Base-by-base conservation (phyloP, 2,113 vertebrate species). In the Colossoma macropomum region DNA sequence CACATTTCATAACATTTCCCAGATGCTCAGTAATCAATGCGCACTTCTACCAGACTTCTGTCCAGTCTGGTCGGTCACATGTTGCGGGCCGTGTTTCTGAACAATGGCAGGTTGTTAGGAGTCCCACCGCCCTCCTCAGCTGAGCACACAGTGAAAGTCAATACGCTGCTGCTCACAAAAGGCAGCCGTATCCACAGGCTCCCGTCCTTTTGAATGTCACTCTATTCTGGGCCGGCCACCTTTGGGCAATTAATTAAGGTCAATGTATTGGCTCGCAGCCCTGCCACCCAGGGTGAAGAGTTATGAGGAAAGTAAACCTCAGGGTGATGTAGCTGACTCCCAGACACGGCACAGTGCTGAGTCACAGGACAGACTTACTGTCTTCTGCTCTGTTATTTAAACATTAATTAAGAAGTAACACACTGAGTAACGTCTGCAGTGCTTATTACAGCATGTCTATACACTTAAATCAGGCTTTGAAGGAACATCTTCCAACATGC, bases 171-270 rank as follows among this genome's bases (percentile, higher is more conserved):
- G 25, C 65, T 73, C 86, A 78, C 78, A 66, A 71, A 77, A 77
- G 74, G 81, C 48, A 74, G 66, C 82, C 75, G 38, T 34, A 27
- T 82, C 77, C 63, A 83, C 69, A 83, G 75, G 71, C 80, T 77
- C n/a, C 77, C 81, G 73, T 79, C 77, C 63, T 82, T 85, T 66
- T 79, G 87, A 91, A 91, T 90, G 85, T 88, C 85, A 82, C 68
- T 60, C 12, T 80, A 74, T 84, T 87, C 81, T 69, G 83, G 77
- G 70, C 48, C 78, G 80, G 79, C 84, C 63, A 84, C 65, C 28
- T 72, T 79, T 70, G 68, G 68, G 52, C 65, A 54, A 80, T 89
- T 89, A 84, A 88, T 87, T 85, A 80, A 85, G 77, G 75, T 82
- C 65, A 23, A 70, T 74, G 74, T 81, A 85, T 74, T 66, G 78